phyloP scores from a whole-genome alignment of 2,888 invertebrate species.

The Drosophila kokeensis region DNA sequence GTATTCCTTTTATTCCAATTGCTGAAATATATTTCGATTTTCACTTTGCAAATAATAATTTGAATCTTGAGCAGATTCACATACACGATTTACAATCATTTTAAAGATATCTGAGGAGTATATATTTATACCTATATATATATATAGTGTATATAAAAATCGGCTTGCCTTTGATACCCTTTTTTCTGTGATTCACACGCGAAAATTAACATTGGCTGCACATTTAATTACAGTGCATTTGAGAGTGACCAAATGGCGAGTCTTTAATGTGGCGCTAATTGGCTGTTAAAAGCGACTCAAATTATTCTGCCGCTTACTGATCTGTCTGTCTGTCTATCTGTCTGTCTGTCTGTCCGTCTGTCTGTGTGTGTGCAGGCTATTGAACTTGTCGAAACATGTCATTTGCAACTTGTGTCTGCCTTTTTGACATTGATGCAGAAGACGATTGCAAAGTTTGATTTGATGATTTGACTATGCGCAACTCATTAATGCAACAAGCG shows the following conservation, averaged over 20 bases:
- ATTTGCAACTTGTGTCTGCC: conserved; percentile 64
- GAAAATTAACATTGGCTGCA: conserved; percentile 16
- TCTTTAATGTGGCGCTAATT: conserved; percentile 50
- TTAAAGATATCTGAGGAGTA: background rate
- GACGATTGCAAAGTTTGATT: conserved; percentile 61
- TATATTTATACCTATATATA: background rate
- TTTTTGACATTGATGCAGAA: conserved; percentile 70
- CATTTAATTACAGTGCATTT: conserved; percentile 23
- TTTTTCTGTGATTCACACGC: background rate
- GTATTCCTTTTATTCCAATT: background rate
- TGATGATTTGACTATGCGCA: conserved; percentile 50
- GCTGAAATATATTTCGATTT: background rate
- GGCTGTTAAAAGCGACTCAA: conserved; percentile 47
- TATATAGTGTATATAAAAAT: background rate
- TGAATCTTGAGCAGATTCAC: background rate
- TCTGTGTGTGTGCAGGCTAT: conserved; percentile 23
- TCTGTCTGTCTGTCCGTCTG: background rate
- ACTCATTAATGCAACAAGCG: conserved; percentile 72
- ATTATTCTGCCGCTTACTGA: conserved; percentile 30
- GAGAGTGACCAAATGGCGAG: conserved; percentile 41
- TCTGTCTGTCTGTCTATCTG: background rate
- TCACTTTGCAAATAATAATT: background rate
- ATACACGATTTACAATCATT: background rate
- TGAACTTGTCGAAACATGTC: conserved; percentile 47
- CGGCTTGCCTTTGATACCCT: background rate